These are phyloP conservation scores for Silurus asotus DNA, from an alignment of 2,113 vertebrate species.

Conservation along the genomic window DNA sequence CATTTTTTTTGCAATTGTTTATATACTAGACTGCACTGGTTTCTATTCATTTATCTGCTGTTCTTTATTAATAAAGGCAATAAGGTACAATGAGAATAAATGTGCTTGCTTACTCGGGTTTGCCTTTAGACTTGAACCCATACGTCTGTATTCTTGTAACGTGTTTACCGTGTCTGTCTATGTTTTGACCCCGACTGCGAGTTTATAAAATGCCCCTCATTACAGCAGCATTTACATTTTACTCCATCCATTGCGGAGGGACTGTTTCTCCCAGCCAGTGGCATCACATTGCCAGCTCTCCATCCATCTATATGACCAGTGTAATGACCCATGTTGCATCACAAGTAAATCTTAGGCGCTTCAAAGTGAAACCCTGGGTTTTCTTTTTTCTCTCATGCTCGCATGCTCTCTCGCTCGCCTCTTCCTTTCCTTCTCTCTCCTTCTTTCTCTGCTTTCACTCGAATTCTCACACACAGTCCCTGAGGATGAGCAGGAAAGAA, in stretches of 20 bases:
- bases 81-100: too few relatives aligned
- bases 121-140: too few relatives aligned
- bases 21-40: too few relatives aligned
- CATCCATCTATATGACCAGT: neutral
- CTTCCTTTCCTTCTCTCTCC: conserved; percentile 35
- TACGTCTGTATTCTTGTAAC: too few relatives aligned
- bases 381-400: conserved; percentile 5
- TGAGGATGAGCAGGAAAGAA: conserved; percentile 46
- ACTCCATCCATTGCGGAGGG: too few relatives aligned
- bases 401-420: conserved; percentile 53
- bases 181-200: neutral
- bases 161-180: neutral
- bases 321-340: conserved; percentile 8
- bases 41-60: too few relatives aligned
- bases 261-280: neutral
- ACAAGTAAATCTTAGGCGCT: conserved; percentile 2
- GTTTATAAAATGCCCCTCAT: neutral
- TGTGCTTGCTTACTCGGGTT: too few relatives aligned
- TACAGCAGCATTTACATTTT: neutral
- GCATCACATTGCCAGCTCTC: neutral
- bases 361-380: neutral
- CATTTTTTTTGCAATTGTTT: too few relatives aligned
- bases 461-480: conserved; percentile 36
- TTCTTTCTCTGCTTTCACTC: conserved; percentile 57
- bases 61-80: too few relatives aligned